Evolutionary conservation across 2,113 vertebrate genomes (phyloP).

Genomic region (Neogobius melanostomus): DNA sequence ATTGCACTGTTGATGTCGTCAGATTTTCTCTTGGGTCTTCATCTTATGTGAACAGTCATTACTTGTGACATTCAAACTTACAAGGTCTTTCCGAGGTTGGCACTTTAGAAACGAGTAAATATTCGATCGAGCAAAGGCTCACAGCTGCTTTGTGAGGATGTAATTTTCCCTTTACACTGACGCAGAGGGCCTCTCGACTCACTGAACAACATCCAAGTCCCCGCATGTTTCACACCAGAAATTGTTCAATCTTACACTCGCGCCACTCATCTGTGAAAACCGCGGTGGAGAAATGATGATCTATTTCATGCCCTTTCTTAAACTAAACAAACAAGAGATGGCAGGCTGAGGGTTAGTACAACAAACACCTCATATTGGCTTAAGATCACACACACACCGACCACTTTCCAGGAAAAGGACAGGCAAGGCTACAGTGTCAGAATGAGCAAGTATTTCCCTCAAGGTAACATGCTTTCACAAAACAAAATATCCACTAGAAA

Average conservation of each 20-base stretch:
- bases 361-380: not conserved
- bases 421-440: not conserved
- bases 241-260: not conserved
- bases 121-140: too few species aligned
- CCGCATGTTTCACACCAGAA: not conserved
- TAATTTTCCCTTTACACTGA: not conserved
- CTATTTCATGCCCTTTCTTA: not conserved
- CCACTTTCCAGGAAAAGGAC: conserved; percentile 1
- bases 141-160: too few species aligned
- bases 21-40: too few species aligned
- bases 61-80: too few species aligned
- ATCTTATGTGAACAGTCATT: too few species aligned
- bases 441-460: not conserved
- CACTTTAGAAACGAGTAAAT: too few species aligned
- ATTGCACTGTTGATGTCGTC: too few species aligned
- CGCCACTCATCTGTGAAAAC: not conserved
- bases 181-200: not conserved
- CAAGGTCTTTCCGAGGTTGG: too few species aligned
- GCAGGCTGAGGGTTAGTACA: conserved; percentile 12
- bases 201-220: not conserved
- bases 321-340: conserved; percentile 34
- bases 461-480: not conserved
- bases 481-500: not conserved
- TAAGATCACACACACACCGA: not conserved
- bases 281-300: not conserved